Percentiles rank a stretch among this genome's conserved stretches.
Evolutionary conservation across 2,888 invertebrate species (phyloP).

Genomic region (Dusona sp.): DNA sequence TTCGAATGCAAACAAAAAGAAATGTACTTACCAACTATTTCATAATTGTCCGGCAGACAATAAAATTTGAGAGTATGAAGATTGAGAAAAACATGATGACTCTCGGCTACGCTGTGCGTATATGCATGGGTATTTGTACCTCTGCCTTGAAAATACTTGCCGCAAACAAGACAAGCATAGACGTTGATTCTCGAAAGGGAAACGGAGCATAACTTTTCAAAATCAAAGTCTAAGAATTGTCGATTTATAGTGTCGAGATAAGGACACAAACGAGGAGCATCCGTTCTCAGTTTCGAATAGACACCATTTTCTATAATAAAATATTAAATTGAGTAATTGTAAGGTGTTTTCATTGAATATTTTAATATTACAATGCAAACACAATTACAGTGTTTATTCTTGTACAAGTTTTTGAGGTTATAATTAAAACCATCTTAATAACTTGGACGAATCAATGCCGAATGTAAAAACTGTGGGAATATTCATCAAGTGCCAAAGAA

Average conservation of each 20-base stretch:
- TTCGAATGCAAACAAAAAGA: background rate
- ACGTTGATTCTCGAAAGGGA: constrained; percentile 99
- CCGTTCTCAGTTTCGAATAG: constrained; percentile 39
- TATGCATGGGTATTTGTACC: constrained; percentile 99
- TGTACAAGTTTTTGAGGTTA: constrained; percentile 36
- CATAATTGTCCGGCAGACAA: constrained; percentile 99
- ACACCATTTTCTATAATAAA: constrained; percentile 59
- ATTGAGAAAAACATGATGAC: constrained; percentile 99
- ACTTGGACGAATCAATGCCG: constrained; percentile 11
- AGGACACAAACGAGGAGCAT: constrained; percentile 91
- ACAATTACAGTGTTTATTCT: background rate
- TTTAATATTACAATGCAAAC: background rate
- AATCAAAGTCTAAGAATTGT: constrained; percentile 98
- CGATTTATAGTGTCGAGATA: constrained; percentile 99
- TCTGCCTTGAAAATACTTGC: constrained; percentile 99
- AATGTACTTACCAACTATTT: constrained; percentile 93
- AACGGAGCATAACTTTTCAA: constrained; percentile 99
- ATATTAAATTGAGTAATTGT: background rate
- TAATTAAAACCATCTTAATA: constrained; percentile 36
- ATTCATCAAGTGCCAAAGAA: background rate
- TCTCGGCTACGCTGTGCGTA: constrained; percentile 98
- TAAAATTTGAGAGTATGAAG: constrained; percentile 98
- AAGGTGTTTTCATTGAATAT: background rate
- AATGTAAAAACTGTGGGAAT: constrained; percentile 5
- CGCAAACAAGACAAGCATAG: constrained; percentile 99